A percentile compares a stretch with the other conserved stretches of the same genome.
These are phyloP conservation scores for Circaetus cinerascens DNA, from an alignment of 2,113 vertebrate species.

Conservation along the genomic window DNA sequence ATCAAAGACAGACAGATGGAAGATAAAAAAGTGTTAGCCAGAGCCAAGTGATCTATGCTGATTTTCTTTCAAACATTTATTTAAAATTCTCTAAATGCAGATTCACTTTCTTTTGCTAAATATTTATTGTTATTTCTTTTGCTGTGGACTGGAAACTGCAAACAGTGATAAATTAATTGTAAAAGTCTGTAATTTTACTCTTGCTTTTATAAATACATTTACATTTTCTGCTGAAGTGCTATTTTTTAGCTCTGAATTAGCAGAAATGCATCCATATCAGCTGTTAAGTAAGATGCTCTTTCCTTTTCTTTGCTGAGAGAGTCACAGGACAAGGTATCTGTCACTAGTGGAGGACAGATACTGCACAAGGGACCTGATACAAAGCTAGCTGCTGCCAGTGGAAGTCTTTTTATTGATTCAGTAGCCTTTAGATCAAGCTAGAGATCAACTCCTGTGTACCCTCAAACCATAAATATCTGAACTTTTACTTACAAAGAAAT, in stretches of 20 bases:
- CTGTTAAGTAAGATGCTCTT: background rate
- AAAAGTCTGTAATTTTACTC: background rate
- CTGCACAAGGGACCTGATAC: background rate
- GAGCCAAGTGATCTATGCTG: constrained; percentile 18
- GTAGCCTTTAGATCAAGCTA: background rate
- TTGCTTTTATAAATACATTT: background rate
- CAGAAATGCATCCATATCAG: background rate
- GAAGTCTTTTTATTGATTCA: background rate
- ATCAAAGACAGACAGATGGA: constrained; percentile 42
- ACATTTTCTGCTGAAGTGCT: background rate
- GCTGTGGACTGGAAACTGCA: background rate
- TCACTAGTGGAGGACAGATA: background rate
- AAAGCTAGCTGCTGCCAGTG: background rate
- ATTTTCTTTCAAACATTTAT: constrained; percentile 23
- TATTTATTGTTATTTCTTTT: constrained; percentile 21
- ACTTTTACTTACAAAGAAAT: background rate
- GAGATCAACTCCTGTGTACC: background rate
- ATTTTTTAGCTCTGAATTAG: background rate
- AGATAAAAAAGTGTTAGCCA: constrained; percentile 8
- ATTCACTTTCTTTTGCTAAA: constrained; percentile 12
- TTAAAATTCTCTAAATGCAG: constrained; percentile 23
- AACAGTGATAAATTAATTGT: background rate
- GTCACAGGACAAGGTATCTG: background rate
- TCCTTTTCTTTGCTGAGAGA: background rate
- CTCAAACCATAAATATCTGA: background rate